These are phyloP conservation scores for Acleris literana DNA, from an alignment of 2,888 invertebrate species.

Conservation along the genomic window DNA sequence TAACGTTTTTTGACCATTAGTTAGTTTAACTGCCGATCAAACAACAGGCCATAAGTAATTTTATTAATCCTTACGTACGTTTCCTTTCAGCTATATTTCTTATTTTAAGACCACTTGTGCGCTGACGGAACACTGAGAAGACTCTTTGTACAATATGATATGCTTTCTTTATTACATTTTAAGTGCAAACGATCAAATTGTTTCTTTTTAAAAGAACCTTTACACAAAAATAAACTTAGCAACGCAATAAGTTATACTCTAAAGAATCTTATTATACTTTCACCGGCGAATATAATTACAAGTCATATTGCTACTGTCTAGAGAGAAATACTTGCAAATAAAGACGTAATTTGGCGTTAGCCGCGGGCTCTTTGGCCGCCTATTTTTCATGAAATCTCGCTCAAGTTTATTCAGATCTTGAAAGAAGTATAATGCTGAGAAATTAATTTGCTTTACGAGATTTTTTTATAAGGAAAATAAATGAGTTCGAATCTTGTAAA, in stretches of 20 bases:
- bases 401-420: constrained; percentile 78
- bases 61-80: background rate
- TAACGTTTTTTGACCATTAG: no score
- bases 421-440: constrained; percentile 77
- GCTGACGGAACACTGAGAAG: constrained; percentile 53
- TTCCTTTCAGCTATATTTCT: constrained; percentile 74
- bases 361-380: constrained; percentile 68
- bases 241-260: constrained; percentile 12
- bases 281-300: constrained; percentile 32
- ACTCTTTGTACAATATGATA: constrained; percentile 40
- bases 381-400: constrained; percentile 77
- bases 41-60: no score
- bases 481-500: constrained; percentile 74
- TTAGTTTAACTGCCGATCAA: no score
- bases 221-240: constrained; percentile 1
- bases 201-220: constrained; percentile 17
- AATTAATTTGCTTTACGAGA: constrained; percentile 78
- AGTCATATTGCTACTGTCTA: constrained; percentile 38
- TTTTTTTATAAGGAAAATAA: constrained; percentile 70
- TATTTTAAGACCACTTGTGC: constrained; percentile 57
- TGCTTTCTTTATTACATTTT: constrained; percentile 2
- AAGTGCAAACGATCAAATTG: constrained; percentile 4
- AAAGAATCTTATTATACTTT: constrained; percentile 29
- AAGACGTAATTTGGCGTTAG: constrained; percentile 77
- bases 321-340: constrained; percentile 72